Evolutionary conservation across 2,888 invertebrate species (phyloP).

Genomic region (Hipparchia sbordonii): DNA sequence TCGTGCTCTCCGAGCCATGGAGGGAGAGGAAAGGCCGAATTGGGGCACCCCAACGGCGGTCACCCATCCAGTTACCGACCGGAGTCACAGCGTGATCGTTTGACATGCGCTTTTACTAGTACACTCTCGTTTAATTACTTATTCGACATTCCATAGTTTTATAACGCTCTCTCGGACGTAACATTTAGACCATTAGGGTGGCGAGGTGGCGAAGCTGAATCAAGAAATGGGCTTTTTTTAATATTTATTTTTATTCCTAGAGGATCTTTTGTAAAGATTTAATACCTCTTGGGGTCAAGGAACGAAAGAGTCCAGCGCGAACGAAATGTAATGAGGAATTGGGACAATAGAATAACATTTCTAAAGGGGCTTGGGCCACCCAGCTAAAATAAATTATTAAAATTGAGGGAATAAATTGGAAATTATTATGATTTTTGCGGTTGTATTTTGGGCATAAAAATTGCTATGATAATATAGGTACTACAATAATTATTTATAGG

Average conservation of each 20-base stretch:
- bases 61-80: no score
- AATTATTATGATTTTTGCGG: no score
- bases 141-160: background rate
- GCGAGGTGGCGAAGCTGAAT: conserved; percentile 13
- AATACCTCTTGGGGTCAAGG: conserved; percentile 19
- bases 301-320: conserved; percentile 12
- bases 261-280: conserved; percentile 20
- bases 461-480: no score
- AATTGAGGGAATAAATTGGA: background rate
- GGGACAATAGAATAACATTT: conserved; percentile 18
- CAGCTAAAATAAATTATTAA: background rate
- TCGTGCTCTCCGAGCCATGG: no score
- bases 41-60: no score
- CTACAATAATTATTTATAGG: no score
- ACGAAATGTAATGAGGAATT: conserved; percentile 18
- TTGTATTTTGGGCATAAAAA: no score
- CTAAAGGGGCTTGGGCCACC: conserved; percentile 6
- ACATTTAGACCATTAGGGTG: conserved; percentile 11
- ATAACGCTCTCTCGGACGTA: background rate
- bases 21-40: no score
- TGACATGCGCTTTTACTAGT: no score
- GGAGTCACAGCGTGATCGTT: no score
- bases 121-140: no score
- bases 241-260: conserved; percentile 6
- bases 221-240: conserved; percentile 3